These are phyloP conservation scores for Brachypodius melanocephalos DNA, from an alignment of 2,113 vertebrate genomes.

Conservation along the genomic window DNA sequence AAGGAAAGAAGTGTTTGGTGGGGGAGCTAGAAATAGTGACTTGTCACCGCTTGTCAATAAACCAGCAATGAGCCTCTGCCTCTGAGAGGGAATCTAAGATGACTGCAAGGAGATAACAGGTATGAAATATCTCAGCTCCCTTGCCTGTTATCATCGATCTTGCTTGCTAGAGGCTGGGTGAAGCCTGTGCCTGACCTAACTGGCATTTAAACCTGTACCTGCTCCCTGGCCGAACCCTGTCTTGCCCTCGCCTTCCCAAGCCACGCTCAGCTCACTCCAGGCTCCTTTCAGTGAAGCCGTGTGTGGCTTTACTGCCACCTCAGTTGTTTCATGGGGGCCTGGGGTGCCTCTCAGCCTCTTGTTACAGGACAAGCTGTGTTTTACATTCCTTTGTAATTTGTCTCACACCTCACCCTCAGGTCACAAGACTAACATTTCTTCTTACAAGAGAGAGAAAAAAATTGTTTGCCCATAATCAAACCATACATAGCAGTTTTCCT, in stretches of 20 bases:
- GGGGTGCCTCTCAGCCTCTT: neutral
- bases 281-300: neutral
- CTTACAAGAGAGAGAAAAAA: neutral
- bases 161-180: neutral
- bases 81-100: neutral
- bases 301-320: neutral
- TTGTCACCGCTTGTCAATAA: neutral
- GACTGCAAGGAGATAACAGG: neutral
- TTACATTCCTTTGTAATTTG: conserved; percentile 3
- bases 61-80: neutral
- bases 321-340: neutral
- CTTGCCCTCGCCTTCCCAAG: neutral
- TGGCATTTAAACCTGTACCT: neutral
- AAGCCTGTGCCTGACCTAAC: neutral
- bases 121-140: neutral
- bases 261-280: neutral
- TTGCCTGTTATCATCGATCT: neutral
- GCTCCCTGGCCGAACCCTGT: neutral
- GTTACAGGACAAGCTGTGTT: neutral
- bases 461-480: neutral
- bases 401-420: neutral
- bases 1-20: neutral
- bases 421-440: neutral
- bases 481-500: neutral
- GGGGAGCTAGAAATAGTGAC: neutral